These are phyloP conservation scores for Drosophila eohydei DNA, from an alignment of 2,888 invertebrate genomes.

Conservation along the genomic window DNA sequence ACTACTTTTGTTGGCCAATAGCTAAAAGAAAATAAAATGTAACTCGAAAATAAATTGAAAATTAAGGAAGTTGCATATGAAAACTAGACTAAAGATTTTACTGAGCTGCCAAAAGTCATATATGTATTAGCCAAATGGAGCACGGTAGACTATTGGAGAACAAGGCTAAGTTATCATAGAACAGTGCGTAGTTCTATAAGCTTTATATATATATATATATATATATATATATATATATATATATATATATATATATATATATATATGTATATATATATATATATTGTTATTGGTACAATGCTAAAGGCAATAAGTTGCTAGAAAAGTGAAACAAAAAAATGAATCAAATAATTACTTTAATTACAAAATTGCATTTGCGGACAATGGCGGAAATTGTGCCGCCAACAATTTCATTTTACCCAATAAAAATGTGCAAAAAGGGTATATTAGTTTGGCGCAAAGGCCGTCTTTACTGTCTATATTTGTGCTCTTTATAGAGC, in stretches of 20 bases:
- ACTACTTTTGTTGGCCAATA: background rate
- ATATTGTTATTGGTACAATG: background rate
- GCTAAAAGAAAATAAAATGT: background rate
- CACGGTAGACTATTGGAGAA: too few relatives aligned
- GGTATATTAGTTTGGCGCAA: background rate
- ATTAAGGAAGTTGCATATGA: background rate
- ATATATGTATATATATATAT: background rate
- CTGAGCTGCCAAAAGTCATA: background rate
- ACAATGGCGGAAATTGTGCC: constrained; percentile 42
- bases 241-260: background rate
- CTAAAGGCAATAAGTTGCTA: background rate
- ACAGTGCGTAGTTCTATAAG: background rate
- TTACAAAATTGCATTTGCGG: constrained; percentile 53
- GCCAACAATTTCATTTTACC: constrained; percentile 23
- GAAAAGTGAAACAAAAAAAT: constrained; percentile 9
- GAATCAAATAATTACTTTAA: constrained; percentile 61
- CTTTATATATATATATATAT: background rate
- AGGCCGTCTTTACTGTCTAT: too few relatives aligned
- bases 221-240: background rate
- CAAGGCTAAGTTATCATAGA: background rate
- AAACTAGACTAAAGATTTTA: background rate
- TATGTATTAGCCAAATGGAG: too few relatives aligned
- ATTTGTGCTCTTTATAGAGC: too few relatives aligned
- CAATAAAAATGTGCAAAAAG: background rate
- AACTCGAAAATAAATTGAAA: background rate